Evolutionary conservation across 2,888 invertebrate genomes (phyloP), one percentile per base, ranked within the genome.

Genomic region (Phyllotreta striolata): DNA sequence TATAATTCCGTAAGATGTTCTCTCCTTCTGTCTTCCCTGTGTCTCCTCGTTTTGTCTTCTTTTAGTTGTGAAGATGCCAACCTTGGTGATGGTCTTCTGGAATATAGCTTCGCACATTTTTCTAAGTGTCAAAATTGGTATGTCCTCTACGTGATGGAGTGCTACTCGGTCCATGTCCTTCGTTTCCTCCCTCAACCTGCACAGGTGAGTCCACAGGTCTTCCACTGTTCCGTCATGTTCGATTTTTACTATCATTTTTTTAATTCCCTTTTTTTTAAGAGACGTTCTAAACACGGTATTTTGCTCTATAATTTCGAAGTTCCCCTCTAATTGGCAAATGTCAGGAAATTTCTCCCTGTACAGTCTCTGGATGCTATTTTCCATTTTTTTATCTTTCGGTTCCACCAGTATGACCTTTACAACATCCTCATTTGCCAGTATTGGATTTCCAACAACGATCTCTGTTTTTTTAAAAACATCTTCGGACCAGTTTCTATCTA

Each of bases 311-410:
- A 9, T 34, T 34, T 49, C 49, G 9, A 49, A 24, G 6, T 65
- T 54, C 34, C 34, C 52, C 9, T 7, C 51, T 10, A 44, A 41
- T 8, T 10, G 38, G 7, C 46, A 44, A 3, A 56, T 24, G 34
- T 64, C 66, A 1, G 66, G 63, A 40, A 51, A 66, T 34, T 60
- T 63, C 6, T 66, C 63, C 8, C 12, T 65, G 43, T 61, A 66
- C 7, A 56, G 37, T 13, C 38, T 60, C 13, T 66, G 64, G 1
- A 62, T 62, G 41, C 63, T 55, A 5, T 51, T 55, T 0, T 40
- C 40, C 67, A 67, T 63, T 1, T 24, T 39, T 9, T 1, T 40
- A 39, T 66, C 67, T 7, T 40, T 40, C 9, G 62, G 61, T n/a
- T 66, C 67, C 7, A 60, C 55, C 4, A 65, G 6, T 6, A 67